phyloP scores from a whole-genome alignment of 35 echinoderm and acorn worm species.

The Ophioderma brevispina region DNA sequence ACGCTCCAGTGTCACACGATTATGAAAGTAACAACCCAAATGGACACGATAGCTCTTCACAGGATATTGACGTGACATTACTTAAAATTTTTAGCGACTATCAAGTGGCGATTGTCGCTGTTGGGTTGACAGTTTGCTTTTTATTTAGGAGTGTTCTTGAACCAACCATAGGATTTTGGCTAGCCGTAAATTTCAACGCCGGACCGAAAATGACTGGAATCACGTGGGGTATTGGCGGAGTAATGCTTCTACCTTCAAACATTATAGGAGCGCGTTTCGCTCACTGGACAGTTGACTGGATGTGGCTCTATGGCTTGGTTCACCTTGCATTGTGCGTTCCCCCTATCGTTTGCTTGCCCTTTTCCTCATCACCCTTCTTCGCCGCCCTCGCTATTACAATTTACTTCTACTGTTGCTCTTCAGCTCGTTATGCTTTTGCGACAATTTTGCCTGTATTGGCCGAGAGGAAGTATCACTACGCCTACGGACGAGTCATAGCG shows the following conservation, averaged over 20 bases:
- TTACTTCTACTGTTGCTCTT: neutral
- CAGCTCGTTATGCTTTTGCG: neutral
- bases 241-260: neutral
- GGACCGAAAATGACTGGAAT: neutral
- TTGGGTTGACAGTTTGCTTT: neutral
- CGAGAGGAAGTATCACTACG: neutral
- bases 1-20: neutral
- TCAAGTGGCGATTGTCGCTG: neutral
- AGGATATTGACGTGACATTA: neutral
- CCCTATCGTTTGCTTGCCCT: neutral
- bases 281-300: neutral
- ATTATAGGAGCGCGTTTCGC: neutral
- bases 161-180: neutral
- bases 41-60: neutral
- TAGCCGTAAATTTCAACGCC: neutral
- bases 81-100: neutral
- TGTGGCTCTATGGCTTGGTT: neutral
- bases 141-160: neutral
- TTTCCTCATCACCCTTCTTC: neutral
- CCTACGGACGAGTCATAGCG: neutral
- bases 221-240: neutral
- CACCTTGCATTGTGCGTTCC: neutral
- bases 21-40: neutral
- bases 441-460: neutral
- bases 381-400: neutral